Evolutionary conservation across 2,113 vertebrate species (phyloP).

Genomic region (Dolichallabes microphthalmus): DNA sequence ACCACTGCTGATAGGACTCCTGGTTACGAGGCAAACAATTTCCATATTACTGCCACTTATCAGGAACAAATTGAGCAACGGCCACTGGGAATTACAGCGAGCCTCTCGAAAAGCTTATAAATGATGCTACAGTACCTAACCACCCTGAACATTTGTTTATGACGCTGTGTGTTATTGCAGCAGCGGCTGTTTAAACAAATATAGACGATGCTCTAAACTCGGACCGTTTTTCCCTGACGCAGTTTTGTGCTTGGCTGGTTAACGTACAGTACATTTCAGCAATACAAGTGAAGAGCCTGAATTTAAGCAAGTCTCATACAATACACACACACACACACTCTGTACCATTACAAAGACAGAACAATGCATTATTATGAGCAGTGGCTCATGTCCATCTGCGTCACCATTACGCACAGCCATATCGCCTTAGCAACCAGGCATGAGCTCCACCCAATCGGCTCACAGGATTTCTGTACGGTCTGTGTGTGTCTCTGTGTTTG

Average conservation of each 20-base stretch:
- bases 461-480: conserved; percentile 20
- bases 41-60: background rate
- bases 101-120: background rate
- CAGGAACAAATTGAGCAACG: background rate
- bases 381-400: conserved; percentile 35
- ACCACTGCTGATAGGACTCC: background rate
- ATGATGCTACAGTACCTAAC: background rate
- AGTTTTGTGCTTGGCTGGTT: background rate
- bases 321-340: background rate
- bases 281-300: background rate
- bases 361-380: conserved; percentile 36
- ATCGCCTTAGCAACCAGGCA: conserved; percentile 40
- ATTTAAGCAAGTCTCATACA: conserved; percentile 7
- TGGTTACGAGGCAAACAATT: background rate
- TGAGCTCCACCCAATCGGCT: conserved; percentile 37
- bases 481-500: no score
- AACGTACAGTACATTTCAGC: background rate
- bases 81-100: background rate
- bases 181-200: background rate
- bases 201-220: background rate
- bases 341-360: conserved; percentile 26
- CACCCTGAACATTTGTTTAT: background rate
- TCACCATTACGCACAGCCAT: conserved; percentile 41
- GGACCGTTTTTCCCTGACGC: background rate
- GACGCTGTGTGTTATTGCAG: background rate